These are phyloP conservation scores for Sepiola atlantica DNA, from an alignment of 2,888 invertebrate species.

Conservation along the genomic window DNA sequence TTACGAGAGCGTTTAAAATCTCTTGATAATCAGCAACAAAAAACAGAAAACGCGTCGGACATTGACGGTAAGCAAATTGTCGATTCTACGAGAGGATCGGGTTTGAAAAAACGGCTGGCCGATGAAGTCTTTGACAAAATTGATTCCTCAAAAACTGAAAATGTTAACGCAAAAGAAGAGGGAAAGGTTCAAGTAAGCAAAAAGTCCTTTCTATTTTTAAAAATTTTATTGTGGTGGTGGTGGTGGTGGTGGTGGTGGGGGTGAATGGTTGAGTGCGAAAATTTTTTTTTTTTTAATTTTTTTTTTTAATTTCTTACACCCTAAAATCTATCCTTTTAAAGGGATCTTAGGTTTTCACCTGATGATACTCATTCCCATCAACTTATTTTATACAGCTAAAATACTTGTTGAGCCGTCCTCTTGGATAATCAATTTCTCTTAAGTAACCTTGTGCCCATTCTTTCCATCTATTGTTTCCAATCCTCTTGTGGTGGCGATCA, in stretches of 20 bases:
- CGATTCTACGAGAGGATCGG: neutral
- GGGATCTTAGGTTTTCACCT: neutral
- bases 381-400: neutral
- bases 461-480: too few species aligned
- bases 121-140: neutral
- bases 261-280: neutral
- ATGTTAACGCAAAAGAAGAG: neutral
- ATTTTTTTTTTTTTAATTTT: neutral
- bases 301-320: too few species aligned
- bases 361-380: neutral
- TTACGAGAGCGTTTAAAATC: neutral
- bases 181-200: neutral
- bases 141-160: neutral
- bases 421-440: too few species aligned
- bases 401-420: too few species aligned
- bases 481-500: too few species aligned
- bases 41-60: neutral
- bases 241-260: neutral
- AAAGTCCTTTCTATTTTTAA: neutral
- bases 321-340: neutral
- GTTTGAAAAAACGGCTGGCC: neutral
- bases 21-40: neutral
- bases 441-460: too few species aligned
- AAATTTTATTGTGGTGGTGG: too few species aligned
- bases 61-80: neutral